A percentile compares a stretch with the other conserved stretches of the same genome.
Conservation (phyloP, 2,797 vertebrate genomes). For the Monodelphis domestica region DNA sequence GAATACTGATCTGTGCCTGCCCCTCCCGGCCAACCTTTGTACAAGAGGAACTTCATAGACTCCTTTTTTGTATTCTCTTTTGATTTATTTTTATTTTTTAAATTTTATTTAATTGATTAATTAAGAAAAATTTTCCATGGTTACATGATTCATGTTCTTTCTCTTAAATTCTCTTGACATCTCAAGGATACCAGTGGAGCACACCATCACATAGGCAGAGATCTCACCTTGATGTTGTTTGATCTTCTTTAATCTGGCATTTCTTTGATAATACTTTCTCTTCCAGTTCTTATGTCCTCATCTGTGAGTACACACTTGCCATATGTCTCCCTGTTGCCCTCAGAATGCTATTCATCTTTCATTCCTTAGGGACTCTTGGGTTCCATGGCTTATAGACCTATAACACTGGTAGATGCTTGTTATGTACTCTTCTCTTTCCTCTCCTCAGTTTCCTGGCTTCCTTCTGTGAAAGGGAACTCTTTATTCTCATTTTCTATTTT, state of each 20-base stretch:
- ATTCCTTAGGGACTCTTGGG: not conserved
- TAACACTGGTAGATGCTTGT: not conserved
- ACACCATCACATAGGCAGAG: not conserved
- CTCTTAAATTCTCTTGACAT: not conserved
- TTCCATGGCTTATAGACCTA: not conserved
- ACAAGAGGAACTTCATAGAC: not conserved
- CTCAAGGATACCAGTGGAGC: not conserved
- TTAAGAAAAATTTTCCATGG: too few relatives aligned
- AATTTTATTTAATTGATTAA: too few relatives aligned
- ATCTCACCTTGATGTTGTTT: not conserved
- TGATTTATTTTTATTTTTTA: too few relatives aligned
- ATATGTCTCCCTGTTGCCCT: not conserved
- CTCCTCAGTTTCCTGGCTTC: not conserved
- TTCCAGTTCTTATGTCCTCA: not conserved
- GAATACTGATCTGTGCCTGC: not conserved
- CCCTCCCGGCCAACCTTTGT: not conserved
- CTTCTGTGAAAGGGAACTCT: too few relatives aligned
- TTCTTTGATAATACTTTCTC: not conserved
- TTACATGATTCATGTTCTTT: too few relatives aligned
- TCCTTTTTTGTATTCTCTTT: not conserved
- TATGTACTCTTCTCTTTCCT: not conserved
- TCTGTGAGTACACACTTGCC: not conserved
- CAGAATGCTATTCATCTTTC: not conserved
- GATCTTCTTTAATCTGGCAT: not conserved
- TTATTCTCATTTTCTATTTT: too few relatives aligned